Percentiles rank a stretch among this genome's conserved stretches.
These are phyloP conservation scores for Aricia agestis DNA, from an alignment of 1,140 invertebrate species.

Conservation along the genomic window DNA sequence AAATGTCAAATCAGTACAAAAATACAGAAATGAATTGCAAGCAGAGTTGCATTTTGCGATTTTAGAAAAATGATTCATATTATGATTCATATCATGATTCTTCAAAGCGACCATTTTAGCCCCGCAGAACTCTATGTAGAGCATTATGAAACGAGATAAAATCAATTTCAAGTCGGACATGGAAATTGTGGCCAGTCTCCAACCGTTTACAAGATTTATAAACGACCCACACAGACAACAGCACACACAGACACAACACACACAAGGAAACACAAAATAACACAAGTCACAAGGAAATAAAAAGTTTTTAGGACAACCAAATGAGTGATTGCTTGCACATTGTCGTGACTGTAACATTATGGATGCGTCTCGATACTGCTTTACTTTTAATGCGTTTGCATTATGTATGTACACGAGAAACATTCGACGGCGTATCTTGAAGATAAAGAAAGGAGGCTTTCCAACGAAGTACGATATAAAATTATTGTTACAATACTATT, in stretches of 20 bases:
- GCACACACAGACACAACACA: slow-evolving; percentile 9
- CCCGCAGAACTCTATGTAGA: slow-evolving; percentile 3
- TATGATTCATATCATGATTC: too few relatives aligned
- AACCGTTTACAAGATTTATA: slow-evolving; percentile 54
- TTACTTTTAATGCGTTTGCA: neutral
- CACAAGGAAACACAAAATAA: slow-evolving; percentile 43
- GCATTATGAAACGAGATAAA: slow-evolving; percentile 19
- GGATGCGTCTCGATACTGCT: neutral
- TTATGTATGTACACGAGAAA: slow-evolving; percentile 3
- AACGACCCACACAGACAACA: slow-evolving; percentile 55
- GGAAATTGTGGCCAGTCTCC: slow-evolving; percentile 36
- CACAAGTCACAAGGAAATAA: slow-evolving; percentile 31
- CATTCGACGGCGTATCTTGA: neutral
- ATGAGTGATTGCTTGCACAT: slow-evolving; percentile 4
- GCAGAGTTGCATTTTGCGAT: too few relatives aligned
- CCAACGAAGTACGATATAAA: too few relatives aligned
- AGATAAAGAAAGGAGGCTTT: neutral
- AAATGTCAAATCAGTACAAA: too few relatives aligned
- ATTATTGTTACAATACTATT: too few relatives aligned
- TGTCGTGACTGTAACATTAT: slow-evolving; percentile 4
- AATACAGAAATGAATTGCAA: too few relatives aligned
- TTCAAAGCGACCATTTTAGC: too few relatives aligned
- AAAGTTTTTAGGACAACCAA: slow-evolving; percentile 33
- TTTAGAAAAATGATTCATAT: too few relatives aligned
- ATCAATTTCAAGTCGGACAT: slow-evolving; percentile 15